phyloP scores from a whole-genome alignment of 2,888 invertebrate genomes.

The Endomychus coccineus region DNA sequence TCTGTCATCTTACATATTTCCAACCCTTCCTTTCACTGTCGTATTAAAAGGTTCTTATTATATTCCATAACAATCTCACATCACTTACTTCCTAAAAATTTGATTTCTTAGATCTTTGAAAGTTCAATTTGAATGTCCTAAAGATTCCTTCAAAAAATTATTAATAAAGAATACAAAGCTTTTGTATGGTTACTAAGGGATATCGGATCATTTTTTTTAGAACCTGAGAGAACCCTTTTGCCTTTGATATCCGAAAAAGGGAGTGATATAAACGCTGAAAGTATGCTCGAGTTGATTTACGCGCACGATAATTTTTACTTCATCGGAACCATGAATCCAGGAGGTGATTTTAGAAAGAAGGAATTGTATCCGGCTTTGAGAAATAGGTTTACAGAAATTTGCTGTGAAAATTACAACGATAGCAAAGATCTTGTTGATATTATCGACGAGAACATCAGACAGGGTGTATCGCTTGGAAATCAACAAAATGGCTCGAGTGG shows the following conservation, averaged over 20 bases:
- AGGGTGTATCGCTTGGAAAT: slow-evolving; percentile 48
- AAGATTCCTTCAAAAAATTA: too few relatives aligned
- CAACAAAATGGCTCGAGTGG: slow-evolving; percentile 49
- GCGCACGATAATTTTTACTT: slow-evolving; percentile 75
- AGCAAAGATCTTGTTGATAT: slow-evolving; percentile 71
- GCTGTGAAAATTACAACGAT: slow-evolving; percentile 78
- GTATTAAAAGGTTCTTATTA: too few relatives aligned
- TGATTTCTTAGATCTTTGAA: too few relatives aligned
- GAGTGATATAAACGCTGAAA: slow-evolving; percentile 49
- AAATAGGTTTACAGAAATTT: slow-evolving; percentile 98
- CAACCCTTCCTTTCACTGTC: too few relatives aligned
- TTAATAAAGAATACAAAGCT: too few relatives aligned
- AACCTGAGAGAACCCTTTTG: slow-evolving; percentile 85
- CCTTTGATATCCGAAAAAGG: slow-evolving; percentile 93
- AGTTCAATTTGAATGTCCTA: too few relatives aligned
- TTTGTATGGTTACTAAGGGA: too few relatives aligned
- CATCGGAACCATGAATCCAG: slow-evolving; percentile 98
- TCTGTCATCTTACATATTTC: too few relatives aligned
- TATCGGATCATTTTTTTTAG: too few relatives aligned
- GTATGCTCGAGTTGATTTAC: slow-evolving; percentile 52
- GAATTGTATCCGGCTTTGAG: slow-evolving; percentile 95
- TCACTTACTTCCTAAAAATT: too few relatives aligned
- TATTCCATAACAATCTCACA: too few relatives aligned
- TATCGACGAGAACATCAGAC: slow-evolving; percentile 67
- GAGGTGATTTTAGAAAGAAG: slow-evolving; percentile 98